A percentile compares a stretch with the other conserved stretches of the same genome.
These are phyloP conservation scores for Pyrrhosoma nymphula DNA, from an alignment of 2,888 invertebrate species.

Conservation along the genomic window DNA sequence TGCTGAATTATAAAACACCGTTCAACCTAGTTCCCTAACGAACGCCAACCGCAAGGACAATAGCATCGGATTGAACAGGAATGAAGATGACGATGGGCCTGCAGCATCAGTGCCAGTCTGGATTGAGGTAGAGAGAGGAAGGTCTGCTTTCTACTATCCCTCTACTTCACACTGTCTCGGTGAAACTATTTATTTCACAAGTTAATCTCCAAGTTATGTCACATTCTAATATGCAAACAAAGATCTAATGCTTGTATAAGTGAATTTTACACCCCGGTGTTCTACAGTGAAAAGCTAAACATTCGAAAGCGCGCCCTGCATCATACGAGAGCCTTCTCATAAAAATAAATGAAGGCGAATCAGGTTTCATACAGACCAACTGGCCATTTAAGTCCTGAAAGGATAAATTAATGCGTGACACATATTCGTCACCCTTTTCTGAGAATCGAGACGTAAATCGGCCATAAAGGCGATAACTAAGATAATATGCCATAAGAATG, in stretches of 20 bases:
- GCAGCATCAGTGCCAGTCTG: neutral
- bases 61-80: neutral
- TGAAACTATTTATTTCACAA: no score
- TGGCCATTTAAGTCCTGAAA: neutral
- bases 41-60: neutral
- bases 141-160: no score
- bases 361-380: neutral
- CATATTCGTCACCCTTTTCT: neutral
- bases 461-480: neutral
- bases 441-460: neutral
- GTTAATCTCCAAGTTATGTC: no score
- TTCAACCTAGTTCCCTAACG: neutral
- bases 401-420: neutral
- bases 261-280: no score
- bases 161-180: no score
- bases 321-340: neutral
- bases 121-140: neutral
- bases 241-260: no score
- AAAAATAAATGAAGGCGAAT: neutral
- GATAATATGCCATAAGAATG: no score
- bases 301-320: neutral
- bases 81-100: neutral
- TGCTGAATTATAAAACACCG: constrained; percentile 7
- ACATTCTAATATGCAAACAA: no score
- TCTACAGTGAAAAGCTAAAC: neutral